These are phyloP conservation scores for Phodopus roborovskii DNA, from an alignment of 2,113 vertebrate genomes.

Conservation along the genomic window DNA sequence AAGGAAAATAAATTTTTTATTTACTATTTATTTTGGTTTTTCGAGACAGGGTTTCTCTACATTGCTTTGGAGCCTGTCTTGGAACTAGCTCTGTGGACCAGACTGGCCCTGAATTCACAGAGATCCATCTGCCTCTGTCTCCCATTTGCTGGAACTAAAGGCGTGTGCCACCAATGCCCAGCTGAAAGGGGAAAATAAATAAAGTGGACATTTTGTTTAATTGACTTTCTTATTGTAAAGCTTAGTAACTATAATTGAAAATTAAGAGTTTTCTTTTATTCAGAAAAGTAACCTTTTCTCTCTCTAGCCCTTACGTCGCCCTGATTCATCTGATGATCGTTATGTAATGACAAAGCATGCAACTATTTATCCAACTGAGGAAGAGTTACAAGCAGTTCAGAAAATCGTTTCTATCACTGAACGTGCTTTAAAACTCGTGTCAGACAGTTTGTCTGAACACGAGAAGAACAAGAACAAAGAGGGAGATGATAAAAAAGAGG, in stretches of 20 bases:
- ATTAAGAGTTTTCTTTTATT: neutral
- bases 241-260: neutral
- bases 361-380: slow-evolving; percentile 97
- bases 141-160: no score
- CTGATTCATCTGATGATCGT: slow-evolving; percentile 97
- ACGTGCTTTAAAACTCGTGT: slow-evolving; percentile 97
- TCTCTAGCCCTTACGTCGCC: slow-evolving; percentile 94
- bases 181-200: neutral
- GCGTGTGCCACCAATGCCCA: no score
- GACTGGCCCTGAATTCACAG: no score
- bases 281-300: slow-evolving; percentile 17
- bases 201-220: slow-evolving; percentile 46
- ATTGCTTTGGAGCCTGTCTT: no score
- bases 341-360: slow-evolving; percentile 99
- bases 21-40: no score
- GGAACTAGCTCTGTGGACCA: no score
- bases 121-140: no score
- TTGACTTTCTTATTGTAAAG: slow-evolving; percentile 43
- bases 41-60: no score
- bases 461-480: slow-evolving; percentile 93
- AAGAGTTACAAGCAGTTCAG: slow-evolving; percentile 98
- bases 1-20: no score
- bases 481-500: slow-evolving; percentile 94
- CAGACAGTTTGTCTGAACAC: slow-evolving; percentile 95
- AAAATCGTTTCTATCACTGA: slow-evolving; percentile 99